Base-by-base conservation (phyloP, 2,797 vertebrate species). In the Balearica regulorum region DNA sequence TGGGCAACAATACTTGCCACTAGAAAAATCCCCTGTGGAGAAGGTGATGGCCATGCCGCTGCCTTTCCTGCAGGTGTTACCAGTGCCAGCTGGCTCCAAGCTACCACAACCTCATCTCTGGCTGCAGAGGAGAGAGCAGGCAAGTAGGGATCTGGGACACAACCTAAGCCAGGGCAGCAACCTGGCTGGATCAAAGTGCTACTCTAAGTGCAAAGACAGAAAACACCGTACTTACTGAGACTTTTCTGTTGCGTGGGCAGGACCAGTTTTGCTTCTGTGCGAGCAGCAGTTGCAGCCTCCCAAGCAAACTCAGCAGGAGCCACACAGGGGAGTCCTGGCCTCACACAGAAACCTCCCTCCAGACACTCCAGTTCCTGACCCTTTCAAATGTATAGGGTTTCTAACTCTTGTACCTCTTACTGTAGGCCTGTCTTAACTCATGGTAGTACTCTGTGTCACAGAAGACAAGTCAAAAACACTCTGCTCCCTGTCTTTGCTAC, bases 1-100 rank as follows among this genome's bases (percentile, higher is more conserved):
- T 1, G 2, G 37, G 8, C 7, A 24, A 28, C 72, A 62, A 33
- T 8, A 14, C 20, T 8, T 69, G 39, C 54, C 3, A 0, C n/a
- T 9, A 17, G 84, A 46, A 80, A 53, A 53, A 37, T 26, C 31
- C 79, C 14, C 1, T 0, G 39, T 6, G 20, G 31, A 62, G 79
- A 54, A 41, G 58, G 44, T 3, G 24, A 48, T 16, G 55, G 77
- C 82, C 86, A n/a, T 12, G 62, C 62, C 65, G 18, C 55, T 83
- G 83, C 48, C 35, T 3, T 24, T 46, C 58, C 83, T 57, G 49
- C 20, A 29, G 18, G 66, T 3, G 0, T 16, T 24, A 48, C 43
- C 53, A 19, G 35, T 16, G 62, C 55, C 66, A 60, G 68, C n/a
- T 41, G 60, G 31, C 57, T 75, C 39, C 82, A 22, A 28, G 71